Base-by-base conservation (phyloP, 2,797 vertebrate species). In the Alcedo atthis region DNA sequence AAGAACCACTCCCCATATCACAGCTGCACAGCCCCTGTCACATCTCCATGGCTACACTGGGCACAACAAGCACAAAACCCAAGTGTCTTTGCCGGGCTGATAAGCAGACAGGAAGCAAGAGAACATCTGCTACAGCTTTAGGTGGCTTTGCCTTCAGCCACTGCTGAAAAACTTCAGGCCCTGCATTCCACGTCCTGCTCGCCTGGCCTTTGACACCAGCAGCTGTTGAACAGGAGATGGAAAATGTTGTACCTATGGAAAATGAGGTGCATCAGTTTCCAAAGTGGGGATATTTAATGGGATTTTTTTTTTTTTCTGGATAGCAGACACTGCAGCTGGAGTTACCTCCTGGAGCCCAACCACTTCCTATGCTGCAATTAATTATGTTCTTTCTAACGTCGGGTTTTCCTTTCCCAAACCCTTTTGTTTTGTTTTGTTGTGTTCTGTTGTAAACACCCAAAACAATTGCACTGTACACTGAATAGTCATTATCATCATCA, bases 71-170 rank as follows among this genome's bases (percentile, higher is more conserved):
- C 37, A 79, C 93, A 81, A 92, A 97, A 68, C 15, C 66, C 48
- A 95, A 96, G 95, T 87, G 92, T 79, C 93, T 97, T 80, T 96
- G 95, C 37, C 28, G 92, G 93, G 84, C 89, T 81, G 97, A 97
- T 97, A 96, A 97, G 96, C 89, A 91, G 83, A 94, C 96, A 96
- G 97, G 97, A 97, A 97, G 93, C 96, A 81, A 95, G 66, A 12
- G 70, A 97, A 95, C 78, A 82, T 93, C 89, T 95, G 95, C 86
- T 96, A 74, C 73, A 95, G 75, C 76, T 91, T 96, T 83, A 91
- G 87, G 69, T 73, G 84, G 90, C 95, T 97, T 93, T 87, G 94
- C 86, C 93, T 92, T 92, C 25, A 67, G 89, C 73, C 10, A 76
- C 80, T 4, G 15, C 85, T 46, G 88, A 91, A 86, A 93, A 89